Percentiles rank a stretch among this genome's conserved stretches.
phyloP scores from a whole-genome alignment of 2,113 vertebrate species.

The Odocoileus virginianus region DNA sequence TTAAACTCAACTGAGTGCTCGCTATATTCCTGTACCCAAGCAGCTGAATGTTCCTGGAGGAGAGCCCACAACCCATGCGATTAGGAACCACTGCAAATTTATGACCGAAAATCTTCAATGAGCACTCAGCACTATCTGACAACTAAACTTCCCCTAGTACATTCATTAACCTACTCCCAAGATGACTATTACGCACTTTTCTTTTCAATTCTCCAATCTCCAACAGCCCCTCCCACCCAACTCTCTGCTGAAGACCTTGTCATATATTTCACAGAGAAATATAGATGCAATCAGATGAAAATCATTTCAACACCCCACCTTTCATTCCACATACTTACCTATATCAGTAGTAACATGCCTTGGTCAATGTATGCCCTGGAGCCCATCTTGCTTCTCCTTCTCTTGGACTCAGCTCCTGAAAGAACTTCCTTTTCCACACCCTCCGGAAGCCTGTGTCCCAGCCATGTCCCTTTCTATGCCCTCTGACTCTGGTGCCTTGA shows the following conservation, averaged over 20 bases:
- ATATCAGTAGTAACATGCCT: neutral
- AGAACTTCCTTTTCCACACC: neutral
- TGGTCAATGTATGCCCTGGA: neutral
- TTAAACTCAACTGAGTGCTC: neutral
- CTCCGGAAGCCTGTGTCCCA: neutral
- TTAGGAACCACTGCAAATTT: slow-evolving; percentile 48
- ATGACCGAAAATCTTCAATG: slow-evolving; percentile 40
- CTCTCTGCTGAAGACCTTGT: slow-evolving; percentile 32
- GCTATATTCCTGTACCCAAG: neutral
- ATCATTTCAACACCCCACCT: neutral
- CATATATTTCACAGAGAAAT: slow-evolving; percentile 58
- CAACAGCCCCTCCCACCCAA: slow-evolving; percentile 44
- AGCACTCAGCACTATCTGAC: slow-evolving; percentile 37
- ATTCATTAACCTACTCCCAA: slow-evolving; percentile 58
- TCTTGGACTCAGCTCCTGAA: neutral
- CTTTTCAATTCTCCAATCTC: slow-evolving; percentile 42
- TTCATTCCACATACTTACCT: neutral
- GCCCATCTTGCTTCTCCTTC: neutral
- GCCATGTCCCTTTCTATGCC: neutral
- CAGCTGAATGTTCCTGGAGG: neutral
- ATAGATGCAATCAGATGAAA: slow-evolving; percentile 21
- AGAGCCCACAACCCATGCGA: neutral
- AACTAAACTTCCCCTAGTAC: slow-evolving; percentile 49
- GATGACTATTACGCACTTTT: neutral
- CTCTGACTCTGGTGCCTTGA: neutral